These are phyloP conservation scores for Microplitis mediator DNA, from an alignment of 1,140 invertebrate genomes.

Conservation along the genomic window DNA sequence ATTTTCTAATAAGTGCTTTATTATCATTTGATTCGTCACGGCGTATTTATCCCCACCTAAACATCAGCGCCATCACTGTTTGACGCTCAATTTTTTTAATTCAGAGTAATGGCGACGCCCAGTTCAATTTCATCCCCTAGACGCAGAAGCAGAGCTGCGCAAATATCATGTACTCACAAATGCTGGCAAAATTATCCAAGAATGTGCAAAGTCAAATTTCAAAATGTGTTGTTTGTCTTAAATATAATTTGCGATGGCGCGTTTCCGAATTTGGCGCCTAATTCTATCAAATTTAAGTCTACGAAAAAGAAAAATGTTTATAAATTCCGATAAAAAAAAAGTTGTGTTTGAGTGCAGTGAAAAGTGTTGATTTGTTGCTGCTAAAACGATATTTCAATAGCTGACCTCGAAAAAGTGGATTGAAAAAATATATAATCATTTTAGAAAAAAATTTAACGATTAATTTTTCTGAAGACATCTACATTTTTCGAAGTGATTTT, in stretches of 20 bases:
- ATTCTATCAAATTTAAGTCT: too few species aligned
- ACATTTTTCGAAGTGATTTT: not conserved
- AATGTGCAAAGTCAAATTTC: not conserved
- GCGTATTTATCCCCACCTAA: slow-evolving; percentile 21
- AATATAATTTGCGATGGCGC: too few species aligned
- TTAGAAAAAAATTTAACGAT: too few species aligned
- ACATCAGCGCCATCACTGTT: slow-evolving; percentile 27
- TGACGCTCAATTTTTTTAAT: slow-evolving; percentile 45
- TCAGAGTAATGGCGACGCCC: slow-evolving; percentile 59
- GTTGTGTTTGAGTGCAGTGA: too few species aligned
- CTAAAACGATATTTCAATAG: too few species aligned
- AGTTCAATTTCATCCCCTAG: slow-evolving; percentile 30
- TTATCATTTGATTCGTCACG: slow-evolving; percentile 7
- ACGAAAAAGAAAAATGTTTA: too few species aligned
- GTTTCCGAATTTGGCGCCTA: too few species aligned
- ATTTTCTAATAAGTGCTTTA: slow-evolving; percentile 6
- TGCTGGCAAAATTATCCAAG: not conserved
- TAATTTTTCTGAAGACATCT: not conserved
- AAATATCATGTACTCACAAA: not conserved
- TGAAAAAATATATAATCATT: too few species aligned
- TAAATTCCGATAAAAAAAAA: too few species aligned
- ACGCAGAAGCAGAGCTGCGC: slow-evolving; percentile 42
- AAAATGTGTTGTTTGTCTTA: too few species aligned
- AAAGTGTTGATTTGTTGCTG: too few species aligned
- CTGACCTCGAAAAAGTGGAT: too few species aligned